These are phyloP conservation scores for Chionoecetes opilio DNA, from an alignment of 1,140 invertebrate genomes.

Conservation along the genomic window DNA sequence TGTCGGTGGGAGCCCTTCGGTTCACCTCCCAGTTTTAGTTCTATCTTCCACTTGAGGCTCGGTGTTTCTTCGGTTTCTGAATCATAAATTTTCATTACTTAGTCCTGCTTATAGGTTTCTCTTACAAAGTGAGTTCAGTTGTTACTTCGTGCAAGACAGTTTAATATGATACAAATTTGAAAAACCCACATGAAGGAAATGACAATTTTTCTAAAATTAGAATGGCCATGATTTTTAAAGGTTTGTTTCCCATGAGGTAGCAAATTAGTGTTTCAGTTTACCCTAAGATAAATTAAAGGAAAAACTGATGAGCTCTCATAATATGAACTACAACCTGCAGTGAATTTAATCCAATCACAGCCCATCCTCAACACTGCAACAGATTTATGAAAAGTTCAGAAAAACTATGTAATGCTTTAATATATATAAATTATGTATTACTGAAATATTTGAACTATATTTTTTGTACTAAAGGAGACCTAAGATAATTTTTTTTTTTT, in stretches of 20 bases:
- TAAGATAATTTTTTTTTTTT: neutral
- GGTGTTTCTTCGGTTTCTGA: neutral
- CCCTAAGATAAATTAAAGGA: neutral
- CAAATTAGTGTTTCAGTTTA: neutral
- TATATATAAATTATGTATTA: neutral
- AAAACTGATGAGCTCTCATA: neutral
- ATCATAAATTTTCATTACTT: neutral
- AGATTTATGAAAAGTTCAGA: neutral
- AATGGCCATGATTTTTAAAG: neutral
- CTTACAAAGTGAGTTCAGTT: neutral
- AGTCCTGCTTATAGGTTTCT: neutral
- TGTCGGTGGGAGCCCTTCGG: neutral
- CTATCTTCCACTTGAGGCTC: constrained; percentile 2
- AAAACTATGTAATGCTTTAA: neutral
- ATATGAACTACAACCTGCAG: neutral
- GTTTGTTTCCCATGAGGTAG: neutral
- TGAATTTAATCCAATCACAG: neutral
- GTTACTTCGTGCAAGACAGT: neutral
- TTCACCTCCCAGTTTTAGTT: neutral
- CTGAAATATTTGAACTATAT: constrained; percentile 22
- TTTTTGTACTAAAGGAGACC: constrained; percentile 17
- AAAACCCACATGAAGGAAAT: neutral
- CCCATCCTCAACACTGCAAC: neutral
- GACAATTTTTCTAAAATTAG: neutral
- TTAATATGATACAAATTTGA: neutral